Percentiles rank a stretch among this genome's conserved stretches.
phyloP scores from a whole-genome alignment of 2,888 invertebrate species.

The Dermolepida albohirtum region DNA sequence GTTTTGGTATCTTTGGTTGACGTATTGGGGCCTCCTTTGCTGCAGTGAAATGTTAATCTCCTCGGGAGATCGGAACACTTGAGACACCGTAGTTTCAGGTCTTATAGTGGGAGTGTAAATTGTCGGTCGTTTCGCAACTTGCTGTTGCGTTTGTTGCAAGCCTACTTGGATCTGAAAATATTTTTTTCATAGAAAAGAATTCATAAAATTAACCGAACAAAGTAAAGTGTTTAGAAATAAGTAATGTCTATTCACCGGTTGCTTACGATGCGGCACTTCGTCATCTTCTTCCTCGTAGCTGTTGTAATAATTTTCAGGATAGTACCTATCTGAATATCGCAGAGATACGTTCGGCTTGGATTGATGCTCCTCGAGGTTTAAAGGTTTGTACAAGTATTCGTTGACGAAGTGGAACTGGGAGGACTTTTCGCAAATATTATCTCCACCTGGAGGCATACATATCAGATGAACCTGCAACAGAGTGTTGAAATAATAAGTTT shows the following conservation, averaged over 20 bases:
- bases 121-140: constrained; percentile 56
- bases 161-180: constrained; percentile 46
- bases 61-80: constrained; percentile 87
- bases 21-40: constrained; percentile 78
- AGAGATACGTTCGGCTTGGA: constrained; percentile 82
- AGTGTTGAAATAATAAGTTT: background rate
- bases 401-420: constrained; percentile 93
- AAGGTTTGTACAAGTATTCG: constrained; percentile 89
- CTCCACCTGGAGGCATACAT: constrained; percentile 91
- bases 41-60: constrained; percentile 88
- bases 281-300: constrained; percentile 69
- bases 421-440: constrained; percentile 90
- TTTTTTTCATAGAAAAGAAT: too few relatives aligned
- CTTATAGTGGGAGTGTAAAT: constrained; percentile 62
- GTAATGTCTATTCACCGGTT: constrained; percentile 39
- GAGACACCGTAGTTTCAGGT: constrained; percentile 69
- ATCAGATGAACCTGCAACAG: constrained; percentile 83
- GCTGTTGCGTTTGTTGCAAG: constrained; percentile 48
- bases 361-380: constrained; percentile 86
- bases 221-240: too few relatives aligned
- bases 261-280: constrained; percentile 58
- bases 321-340: constrained; percentile 86
- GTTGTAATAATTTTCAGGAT: constrained; percentile 81
- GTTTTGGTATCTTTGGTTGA: constrained; percentile 51
- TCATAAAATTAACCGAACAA: too few relatives aligned